Conservation (phyloP, 2,113 vertebrate genomes). For the Menidia beryllina region DNA sequence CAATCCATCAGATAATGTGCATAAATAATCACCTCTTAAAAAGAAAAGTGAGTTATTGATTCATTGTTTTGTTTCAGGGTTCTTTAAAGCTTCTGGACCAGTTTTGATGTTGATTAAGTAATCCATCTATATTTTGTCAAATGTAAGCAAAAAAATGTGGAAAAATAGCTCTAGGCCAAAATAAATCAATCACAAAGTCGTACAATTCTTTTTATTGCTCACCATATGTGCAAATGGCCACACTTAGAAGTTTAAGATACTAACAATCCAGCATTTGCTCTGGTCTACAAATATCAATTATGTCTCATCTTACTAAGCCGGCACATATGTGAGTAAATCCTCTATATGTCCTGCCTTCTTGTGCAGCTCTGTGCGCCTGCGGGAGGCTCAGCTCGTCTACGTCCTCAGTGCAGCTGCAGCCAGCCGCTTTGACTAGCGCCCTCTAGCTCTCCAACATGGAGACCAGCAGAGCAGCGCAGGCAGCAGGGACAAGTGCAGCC, state of each 20-base stretch:
- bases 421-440: slow-evolving; percentile 61
- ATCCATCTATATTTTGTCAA: too few relatives aligned
- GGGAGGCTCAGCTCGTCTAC: slow-evolving; percentile 10
- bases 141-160: too few relatives aligned
- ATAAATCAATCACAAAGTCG: neutral
- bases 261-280: neutral
- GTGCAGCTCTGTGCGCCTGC: slow-evolving; percentile 13
- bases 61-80: too few relatives aligned
- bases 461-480: slow-evolving; percentile 26
- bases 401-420: slow-evolving; percentile 42
- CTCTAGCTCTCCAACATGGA: slow-evolving; percentile 54
- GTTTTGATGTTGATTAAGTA: too few relatives aligned
- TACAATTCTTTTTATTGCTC: neutral
- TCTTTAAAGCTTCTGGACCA: too few relatives aligned
- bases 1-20: neutral
- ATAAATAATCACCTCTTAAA: neutral
- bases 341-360: neutral
- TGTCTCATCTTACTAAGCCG: neutral
- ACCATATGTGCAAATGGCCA: neutral
- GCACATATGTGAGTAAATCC: neutral
- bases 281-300: neutral
- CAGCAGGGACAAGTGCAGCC: slow-evolving; percentile 61
- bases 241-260: neutral
- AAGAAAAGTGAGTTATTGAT: too few relatives aligned
- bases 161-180: neutral